phyloP scores from a whole-genome alignment of 2,888 invertebrate genomes.

The Torymus aiolomorphi region DNA sequence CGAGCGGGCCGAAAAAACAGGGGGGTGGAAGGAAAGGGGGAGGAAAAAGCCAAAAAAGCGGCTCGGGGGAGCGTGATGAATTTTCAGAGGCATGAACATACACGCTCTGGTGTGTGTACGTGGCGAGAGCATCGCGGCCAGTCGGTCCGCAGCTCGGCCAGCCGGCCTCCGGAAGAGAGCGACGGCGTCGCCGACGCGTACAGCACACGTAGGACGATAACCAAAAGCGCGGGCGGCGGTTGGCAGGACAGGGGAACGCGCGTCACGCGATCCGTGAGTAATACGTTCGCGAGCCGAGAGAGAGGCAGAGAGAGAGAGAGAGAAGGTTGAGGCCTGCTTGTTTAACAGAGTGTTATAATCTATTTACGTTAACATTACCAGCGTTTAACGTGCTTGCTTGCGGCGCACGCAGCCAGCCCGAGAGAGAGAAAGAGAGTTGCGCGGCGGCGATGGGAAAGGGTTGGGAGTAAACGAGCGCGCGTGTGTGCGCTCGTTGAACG shows the following conservation, averaged over 20 bases:
- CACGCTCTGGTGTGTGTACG: not conserved
- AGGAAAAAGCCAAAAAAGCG: not conserved
- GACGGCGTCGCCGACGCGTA: conserved; percentile 62
- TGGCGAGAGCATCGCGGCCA: not conserved
- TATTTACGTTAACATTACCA: conserved; percentile 76
- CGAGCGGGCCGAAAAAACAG: not conserved
- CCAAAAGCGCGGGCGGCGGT: conserved; percentile 69
- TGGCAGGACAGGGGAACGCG: conserved; percentile 75
- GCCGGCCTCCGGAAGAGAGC: conserved; percentile 26
- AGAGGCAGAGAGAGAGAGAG: too few species aligned
- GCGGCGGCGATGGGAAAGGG: conserved; percentile 59
- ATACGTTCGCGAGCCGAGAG: conserved; percentile 68
- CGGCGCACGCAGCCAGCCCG: conserved; percentile 42
- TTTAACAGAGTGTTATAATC: conserved; percentile 77
- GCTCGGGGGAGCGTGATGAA: conserved; percentile 1
- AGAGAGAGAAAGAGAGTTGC: conserved; percentile 50
- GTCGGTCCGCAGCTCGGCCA: conserved; percentile 17
- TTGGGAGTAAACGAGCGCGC: conserved; percentile 49
- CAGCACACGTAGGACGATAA: conserved; percentile 70
- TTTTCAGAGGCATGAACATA: conserved; percentile 32
- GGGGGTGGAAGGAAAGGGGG: not conserved
- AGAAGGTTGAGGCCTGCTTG: conserved; percentile 69
- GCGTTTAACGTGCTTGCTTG: conserved; percentile 75
- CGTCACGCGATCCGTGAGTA: conserved; percentile 76
- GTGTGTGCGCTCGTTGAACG: conserved; percentile 55